These are phyloP conservation scores for Bradypodion pumilum DNA, from an alignment of 2,797 vertebrate species.

Conservation along the genomic window DNA sequence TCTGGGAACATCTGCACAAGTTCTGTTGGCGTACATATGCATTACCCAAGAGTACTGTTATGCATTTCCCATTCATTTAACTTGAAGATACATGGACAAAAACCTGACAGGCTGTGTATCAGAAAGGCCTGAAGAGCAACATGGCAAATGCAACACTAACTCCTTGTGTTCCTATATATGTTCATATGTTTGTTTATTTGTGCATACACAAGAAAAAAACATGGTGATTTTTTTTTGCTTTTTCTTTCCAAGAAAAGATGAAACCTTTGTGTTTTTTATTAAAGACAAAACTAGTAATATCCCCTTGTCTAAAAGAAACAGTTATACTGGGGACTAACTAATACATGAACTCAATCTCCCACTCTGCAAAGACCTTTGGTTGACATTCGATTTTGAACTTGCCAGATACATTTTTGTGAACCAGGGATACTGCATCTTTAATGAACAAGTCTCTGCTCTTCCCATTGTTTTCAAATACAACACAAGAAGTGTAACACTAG, in stretches of 20 bases:
- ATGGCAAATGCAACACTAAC: slow-evolving; percentile 65
- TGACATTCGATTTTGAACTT: slow-evolving; percentile 85
- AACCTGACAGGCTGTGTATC: neutral
- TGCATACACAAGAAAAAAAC: slow-evolving; percentile 51
- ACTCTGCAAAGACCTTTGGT: slow-evolving; percentile 81
- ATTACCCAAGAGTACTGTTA: neutral
- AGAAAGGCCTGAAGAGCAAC: slow-evolving; percentile 71
- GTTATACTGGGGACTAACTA: slow-evolving; percentile 77
- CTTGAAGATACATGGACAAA: neutral
- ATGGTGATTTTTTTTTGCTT: neutral
- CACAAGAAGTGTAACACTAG: slow-evolving; percentile 80
- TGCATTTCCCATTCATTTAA: neutral
- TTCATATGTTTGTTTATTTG: slow-evolving; percentile 72
- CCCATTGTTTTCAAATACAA: slow-evolving; percentile 83
- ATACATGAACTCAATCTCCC: slow-evolving; percentile 78
- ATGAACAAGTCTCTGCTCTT: slow-evolving; percentile 83
- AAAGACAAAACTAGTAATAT: slow-evolving; percentile 71
- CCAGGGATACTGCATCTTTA: slow-evolving; percentile 83
- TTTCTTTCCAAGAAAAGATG: slow-evolving; percentile 65
- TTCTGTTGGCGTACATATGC: neutral
- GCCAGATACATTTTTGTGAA: slow-evolving; percentile 83
- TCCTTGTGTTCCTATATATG: slow-evolving; percentile 64
- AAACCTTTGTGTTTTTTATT: slow-evolving; percentile 65
- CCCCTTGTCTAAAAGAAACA: slow-evolving; percentile 74
- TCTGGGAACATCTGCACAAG: neutral